Base-by-base conservation (phyloP, 2,888 invertebrate genomes). In the Polylopha cassiicola region DNA sequence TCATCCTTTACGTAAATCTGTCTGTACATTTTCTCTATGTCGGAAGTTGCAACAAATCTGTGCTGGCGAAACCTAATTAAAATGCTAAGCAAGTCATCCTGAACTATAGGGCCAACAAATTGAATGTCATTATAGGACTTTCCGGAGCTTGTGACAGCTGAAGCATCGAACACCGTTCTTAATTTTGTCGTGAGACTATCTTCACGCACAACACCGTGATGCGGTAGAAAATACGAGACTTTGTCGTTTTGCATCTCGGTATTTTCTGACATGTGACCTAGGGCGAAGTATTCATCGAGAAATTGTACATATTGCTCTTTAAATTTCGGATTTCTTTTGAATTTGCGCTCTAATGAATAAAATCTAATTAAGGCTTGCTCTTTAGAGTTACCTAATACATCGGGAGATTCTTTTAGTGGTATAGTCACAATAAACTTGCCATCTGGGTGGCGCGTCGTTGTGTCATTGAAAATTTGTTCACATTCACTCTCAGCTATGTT, bases 101-200 rank as follows among this genome's bases (percentile, higher is more conserved):
- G 23, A 1, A 23, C 23, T 3, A n/a, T 10, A 2, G 23, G 23
- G 3, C 23, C 23, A 5, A 23, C n/a, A 4, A 10, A 4, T 23
- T 23, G 23, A 2, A 23, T 23, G 9, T 23, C 9, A 6, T 23
- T 23, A 10, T 7, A 23, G 3, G 23, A 23, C 1, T 9, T 2
- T 2, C 23, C 23, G 3, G 23, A 15, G 7, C 8, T 27, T 4
- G 27, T 27, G 15, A 15, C 27, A 15, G 27, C 27, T 2, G 27
- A 27, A 4, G 47, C 60, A 21, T 65, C 56, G 47, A 61, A 61
- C 0, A 66, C 63, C 0, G 61, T 58, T 8, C 61, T 31, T 1
- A 61, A 22, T 14, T 58, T 61, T 2, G 61, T 61, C 0, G 61
- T 60, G 2, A 45, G 15, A 38, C 54, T 57, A 6, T 45, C 29